Base-by-base conservation (phyloP, 2,797 vertebrate genomes). In the Cynodonichthys magdalenae region DNA sequence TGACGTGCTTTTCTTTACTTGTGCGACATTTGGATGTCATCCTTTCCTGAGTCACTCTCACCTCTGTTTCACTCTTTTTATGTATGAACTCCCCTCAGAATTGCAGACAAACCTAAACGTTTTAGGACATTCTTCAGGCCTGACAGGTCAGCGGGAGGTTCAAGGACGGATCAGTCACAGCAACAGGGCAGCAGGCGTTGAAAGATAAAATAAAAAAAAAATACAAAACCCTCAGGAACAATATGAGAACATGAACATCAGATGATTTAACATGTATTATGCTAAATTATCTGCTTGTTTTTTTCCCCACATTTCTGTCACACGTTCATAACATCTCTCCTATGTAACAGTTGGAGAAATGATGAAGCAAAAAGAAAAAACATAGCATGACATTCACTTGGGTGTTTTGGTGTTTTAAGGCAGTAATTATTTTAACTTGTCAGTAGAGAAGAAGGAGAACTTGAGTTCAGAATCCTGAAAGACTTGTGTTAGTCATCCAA, bases 141-240 rank as follows among this genome's bases (percentile, higher is more conserved):
- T 81, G 85, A 90, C 85, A 85, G 73, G 59, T 81, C 73, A 80
- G 76, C 82, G 46, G 68, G 76, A 71, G 29, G 10, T 77, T 82
- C 72, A 69, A 20, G 60, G 73, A 55, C 59, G 75, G 67, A 62
- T 82, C 61, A 50, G 61, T 67, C 77, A 66, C 80, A 85, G 76
- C 82, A 79, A 18, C 7, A n/a, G 8, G 86, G 75, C 17, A 51
- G 66, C 39, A 8, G 9, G 4, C 62, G 27, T 46, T 11, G 15
- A 6, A 15, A n/a, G 24, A 47, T 36, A 17, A 11, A 44, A 63
- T 1, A 65, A 11, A 51, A 41, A 3, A 4, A 7, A 44, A 60
- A 50, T 29, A 3, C 24, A 24, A 24, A 24, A 18, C 27, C 31
- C 5, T 53, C 45, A 44, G 15, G 49, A 29, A 14, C 63, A 71